Percentiles rank a stretch among this genome's conserved stretches.
Evolutionary conservation across 2,113 vertebrate species (phyloP).

Genomic region (Ardeotis arabs): DNA sequence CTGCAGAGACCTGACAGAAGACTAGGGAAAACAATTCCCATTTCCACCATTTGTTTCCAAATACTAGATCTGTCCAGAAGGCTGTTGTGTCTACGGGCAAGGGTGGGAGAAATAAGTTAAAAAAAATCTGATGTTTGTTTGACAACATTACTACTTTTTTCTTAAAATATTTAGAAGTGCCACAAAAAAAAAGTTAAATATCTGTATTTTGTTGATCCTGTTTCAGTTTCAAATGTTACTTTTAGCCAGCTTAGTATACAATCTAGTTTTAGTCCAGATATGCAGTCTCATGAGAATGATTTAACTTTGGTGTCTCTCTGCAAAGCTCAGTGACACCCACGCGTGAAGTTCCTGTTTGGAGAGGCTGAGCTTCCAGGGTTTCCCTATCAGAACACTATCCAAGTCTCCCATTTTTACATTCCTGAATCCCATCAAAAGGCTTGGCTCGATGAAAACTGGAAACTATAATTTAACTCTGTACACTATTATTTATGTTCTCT

Average conservation of each 20-base stretch:
- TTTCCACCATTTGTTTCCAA: not conserved
- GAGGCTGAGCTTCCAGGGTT: not conserved
- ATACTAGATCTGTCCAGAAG: not conserved
- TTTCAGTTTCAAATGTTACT: not conserved
- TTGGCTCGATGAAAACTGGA: not conserved
- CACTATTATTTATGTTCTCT: not conserved
- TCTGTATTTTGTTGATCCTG: not conserved
- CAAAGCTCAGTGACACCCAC: not conserved
- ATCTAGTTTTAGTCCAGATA: not conserved
- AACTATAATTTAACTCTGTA: not conserved
- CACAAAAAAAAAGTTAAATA: not conserved
- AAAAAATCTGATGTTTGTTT: not conserved
- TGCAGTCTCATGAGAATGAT: not conserved
- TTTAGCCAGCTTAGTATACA: not conserved
- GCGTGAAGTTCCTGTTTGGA: not conserved
- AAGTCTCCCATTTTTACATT: not conserved
- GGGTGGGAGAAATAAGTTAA: not conserved
- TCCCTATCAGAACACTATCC: not conserved
- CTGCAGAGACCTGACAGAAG: not conserved
- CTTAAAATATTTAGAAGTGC: not conserved
- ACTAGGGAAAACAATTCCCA: not conserved
- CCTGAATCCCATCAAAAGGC: not conserved
- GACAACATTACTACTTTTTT: not conserved
- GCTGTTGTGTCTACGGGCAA: not conserved
- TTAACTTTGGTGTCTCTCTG: not conserved